Evolutionary conservation across 2,113 vertebrate genomes (phyloP).

Genomic region (Kryptolebias marmoratus): DNA sequence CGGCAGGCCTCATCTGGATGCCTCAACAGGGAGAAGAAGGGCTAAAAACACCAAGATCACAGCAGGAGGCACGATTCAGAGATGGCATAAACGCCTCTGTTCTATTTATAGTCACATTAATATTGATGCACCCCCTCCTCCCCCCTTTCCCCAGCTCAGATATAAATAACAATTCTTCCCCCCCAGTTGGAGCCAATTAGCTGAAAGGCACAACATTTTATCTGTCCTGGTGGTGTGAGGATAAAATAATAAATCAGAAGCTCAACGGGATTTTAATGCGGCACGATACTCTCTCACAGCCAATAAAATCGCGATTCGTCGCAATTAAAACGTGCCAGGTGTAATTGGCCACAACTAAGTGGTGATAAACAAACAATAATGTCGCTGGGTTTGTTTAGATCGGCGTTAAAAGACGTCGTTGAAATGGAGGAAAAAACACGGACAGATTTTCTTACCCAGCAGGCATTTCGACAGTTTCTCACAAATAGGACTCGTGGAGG

Average conservation of each 20-base stretch:
- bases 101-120: conserved; percentile 82
- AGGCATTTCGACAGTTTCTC: conserved; percentile 74
- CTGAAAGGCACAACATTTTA: background rate
- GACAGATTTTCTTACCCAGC: conserved; percentile 72
- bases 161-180: conserved; percentile 57
- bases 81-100: conserved; percentile 59
- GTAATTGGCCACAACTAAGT: too few relatives aligned
- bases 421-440: conserved; percentile 9
- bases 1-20: background rate
- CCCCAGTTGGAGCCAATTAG: conserved; percentile 43
- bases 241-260: too few relatives aligned
- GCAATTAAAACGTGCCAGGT: too few relatives aligned
- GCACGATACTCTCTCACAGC: too few relatives aligned
- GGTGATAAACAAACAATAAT: background rate
- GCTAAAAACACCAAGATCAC: conserved; percentile 18
- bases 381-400: conserved; percentile 16
- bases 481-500: conserved; percentile 67
- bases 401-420: conserved; percentile 33
- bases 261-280: too few relatives aligned
- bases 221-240: too few relatives aligned
- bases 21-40: background rate
- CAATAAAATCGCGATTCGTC: too few relatives aligned
- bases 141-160: conserved; percentile 31
- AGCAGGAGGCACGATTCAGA: conserved; percentile 23
- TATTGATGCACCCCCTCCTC: conserved; percentile 67